Base-by-base conservation (phyloP, 1,140 invertebrate species). In the Brachionus asplanchnoidis region DNA sequence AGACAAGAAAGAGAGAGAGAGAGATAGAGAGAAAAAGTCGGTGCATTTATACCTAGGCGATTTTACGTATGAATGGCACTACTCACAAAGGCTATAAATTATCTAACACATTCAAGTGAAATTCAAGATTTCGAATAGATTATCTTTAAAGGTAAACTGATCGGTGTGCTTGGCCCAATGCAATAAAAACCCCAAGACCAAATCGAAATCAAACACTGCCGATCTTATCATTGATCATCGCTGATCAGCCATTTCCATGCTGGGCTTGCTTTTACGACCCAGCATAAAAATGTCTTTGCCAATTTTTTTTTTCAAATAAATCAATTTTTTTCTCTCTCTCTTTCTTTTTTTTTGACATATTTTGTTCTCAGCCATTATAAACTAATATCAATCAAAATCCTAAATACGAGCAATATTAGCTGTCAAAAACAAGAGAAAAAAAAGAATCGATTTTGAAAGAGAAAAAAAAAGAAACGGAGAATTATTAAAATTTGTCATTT, bases 41-140 rank as follows among this genome's bases (percentile, higher is more conserved):
- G 53, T 7, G 14, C 14, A 20, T 56, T 56, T 56, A 56, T 56
- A 56, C 53, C 2, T 6, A 23, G 7, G 14, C n/a, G 53, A n/a
- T 17, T 56, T 56, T 56, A 56, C 53, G 53, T 56, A 56, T 56
- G 53, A 56, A 23, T 56, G 53, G 32, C 68, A 73, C 68, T 32
- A 73, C 68, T 73, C 36, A 73, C 4, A 73, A 40, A 40, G 26
- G 32, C 36, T 40, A 73, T 73, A 73, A 73, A 73, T 73, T 73
- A 73, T 73, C 68, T 73, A 73, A 73, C 68, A 73, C 68, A 40
- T 32, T 20, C 68, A 73, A 73, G 68, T 73, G 68, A 73, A 73
- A 73, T 73, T 73, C 36, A 73, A 73, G 68, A 73, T 73, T 73
- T 73, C 68, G 68, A 73, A 73, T 73, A 73, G 68, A 73, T 73